These are phyloP conservation scores for Thera obeliscata DNA, from an alignment of 2,888 invertebrate genomes.

Conservation along the genomic window DNA sequence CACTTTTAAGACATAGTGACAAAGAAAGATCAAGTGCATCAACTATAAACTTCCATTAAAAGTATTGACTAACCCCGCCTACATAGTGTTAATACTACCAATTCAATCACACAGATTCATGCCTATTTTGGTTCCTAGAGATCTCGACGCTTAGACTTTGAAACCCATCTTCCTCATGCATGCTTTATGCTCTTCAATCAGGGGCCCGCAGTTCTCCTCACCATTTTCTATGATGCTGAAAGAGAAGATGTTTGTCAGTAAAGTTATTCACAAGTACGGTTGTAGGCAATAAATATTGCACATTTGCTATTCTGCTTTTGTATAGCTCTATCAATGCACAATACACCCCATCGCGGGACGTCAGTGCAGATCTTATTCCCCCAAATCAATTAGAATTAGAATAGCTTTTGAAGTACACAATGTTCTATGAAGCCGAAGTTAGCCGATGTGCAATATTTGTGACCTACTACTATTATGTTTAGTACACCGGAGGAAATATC, in stretches of 20 bases:
- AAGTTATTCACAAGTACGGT: no score
- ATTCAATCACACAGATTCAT: constrained; percentile 11
- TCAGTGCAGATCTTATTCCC: no score
- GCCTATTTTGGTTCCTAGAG: not conserved
- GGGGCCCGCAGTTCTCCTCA: constrained; percentile 93
- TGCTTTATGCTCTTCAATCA: constrained; percentile 98
- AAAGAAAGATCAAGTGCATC: not conserved
- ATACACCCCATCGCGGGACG: no score
- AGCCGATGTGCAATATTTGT: no score
- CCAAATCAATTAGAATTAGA: no score
- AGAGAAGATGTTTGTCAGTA: constrained; percentile 17
- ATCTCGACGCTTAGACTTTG: constrained; percentile 89
- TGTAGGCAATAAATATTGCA: no score
- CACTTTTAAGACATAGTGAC: not conserved
- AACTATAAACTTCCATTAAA: not conserved
- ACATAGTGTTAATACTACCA: not conserved
- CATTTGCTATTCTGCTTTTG: no score
- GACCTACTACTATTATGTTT: no score
- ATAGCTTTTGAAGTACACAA: no score
- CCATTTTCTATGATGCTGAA: constrained; percentile 95
- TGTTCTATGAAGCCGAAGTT: no score
- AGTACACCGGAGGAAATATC: no score
- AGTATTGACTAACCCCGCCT: not conserved
- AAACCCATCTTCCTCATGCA: constrained; percentile 99
- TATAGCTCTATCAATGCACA: no score